Percentiles rank a stretch among this genome's conserved stretches.
Conservation (phyloP, 92 coral and sea anemone genomes). For the Bergia sp. region DNA sequence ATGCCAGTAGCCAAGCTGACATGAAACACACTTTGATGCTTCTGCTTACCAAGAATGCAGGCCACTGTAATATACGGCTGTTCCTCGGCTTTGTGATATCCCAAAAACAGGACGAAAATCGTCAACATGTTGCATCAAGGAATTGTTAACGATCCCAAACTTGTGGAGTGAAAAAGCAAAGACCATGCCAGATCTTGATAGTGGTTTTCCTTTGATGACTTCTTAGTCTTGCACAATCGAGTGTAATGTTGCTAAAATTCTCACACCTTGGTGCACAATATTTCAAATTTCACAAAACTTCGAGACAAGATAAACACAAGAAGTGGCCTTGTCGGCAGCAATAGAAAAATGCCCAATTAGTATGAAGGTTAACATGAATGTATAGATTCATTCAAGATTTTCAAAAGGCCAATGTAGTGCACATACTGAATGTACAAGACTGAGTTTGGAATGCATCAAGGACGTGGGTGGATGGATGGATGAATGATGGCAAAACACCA, state of each 20-base stretch:
- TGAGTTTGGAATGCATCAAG: conserved; percentile 3
- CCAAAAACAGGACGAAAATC: conserved; percentile 5
- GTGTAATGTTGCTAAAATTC: not conserved
- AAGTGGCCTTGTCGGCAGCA: not conserved
- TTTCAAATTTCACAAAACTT: not conserved
- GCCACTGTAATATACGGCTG: not conserved
- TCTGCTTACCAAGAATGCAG: conserved; percentile 36
- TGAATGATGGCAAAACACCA: conserved; percentile 11
- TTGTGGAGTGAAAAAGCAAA: not conserved
- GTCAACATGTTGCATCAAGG: conserved; percentile 33
- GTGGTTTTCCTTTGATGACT: not conserved
- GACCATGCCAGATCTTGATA: not conserved
- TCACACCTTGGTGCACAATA: not conserved
- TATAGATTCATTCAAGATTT: too few relatives aligned
- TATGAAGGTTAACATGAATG: conserved; percentile 1
- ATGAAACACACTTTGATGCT: not conserved
- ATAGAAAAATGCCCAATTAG: not conserved
- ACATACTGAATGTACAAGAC: not conserved
- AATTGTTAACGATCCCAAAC: not conserved
- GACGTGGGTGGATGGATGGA: conserved; percentile 37
- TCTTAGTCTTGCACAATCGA: not conserved
- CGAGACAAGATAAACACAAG: not conserved
- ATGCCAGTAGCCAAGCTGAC: conserved; percentile 13
- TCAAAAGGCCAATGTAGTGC: not conserved
- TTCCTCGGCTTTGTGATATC: not conserved